A percentile compares a stretch with the other conserved stretches of the same genome.
phyloP scores from a whole-genome alignment of 2,113 vertebrate species.

The Ctenodactylus gundi region DNA sequence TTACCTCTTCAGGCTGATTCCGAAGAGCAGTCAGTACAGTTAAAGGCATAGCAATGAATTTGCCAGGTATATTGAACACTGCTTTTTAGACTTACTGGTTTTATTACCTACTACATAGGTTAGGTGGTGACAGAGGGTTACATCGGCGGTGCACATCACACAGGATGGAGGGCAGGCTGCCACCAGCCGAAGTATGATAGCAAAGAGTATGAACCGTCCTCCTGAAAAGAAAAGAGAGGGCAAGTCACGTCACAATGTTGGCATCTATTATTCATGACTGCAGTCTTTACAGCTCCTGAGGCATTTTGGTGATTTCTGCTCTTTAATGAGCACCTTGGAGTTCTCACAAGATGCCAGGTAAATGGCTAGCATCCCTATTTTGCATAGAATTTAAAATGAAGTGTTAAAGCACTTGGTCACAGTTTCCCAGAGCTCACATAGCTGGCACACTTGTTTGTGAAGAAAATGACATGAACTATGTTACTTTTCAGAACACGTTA shows the following conservation, averaged over 20 bases:
- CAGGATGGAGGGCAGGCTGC: conserved; percentile 82
- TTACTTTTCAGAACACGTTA: background rate
- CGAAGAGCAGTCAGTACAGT: background rate
- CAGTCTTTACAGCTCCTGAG: background rate
- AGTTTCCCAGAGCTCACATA: background rate
- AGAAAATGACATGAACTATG: background rate
- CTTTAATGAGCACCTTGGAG: background rate
- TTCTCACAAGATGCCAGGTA: background rate
- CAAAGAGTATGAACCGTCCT: conserved; percentile 77
- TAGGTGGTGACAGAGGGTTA: conserved; percentile 85
- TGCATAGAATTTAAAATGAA: background rate
- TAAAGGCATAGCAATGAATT: background rate
- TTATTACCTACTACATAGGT: conserved; percentile 80
- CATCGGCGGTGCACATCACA: conserved; percentile 79
- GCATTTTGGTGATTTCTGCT: background rate
- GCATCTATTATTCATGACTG: background rate
- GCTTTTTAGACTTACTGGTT: background rate
- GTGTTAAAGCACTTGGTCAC: background rate
- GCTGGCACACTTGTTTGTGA: background rate
- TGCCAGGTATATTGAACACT: background rate
- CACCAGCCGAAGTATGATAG: conserved; percentile 54
- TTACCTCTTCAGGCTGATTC: background rate
- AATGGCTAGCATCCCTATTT: background rate
- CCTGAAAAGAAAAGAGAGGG: conserved; percentile 77
- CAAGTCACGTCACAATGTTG: background rate